phyloP scores from a whole-genome alignment of 2,797 vertebrate genomes.

The Gephyroberyx darwinii region DNA sequence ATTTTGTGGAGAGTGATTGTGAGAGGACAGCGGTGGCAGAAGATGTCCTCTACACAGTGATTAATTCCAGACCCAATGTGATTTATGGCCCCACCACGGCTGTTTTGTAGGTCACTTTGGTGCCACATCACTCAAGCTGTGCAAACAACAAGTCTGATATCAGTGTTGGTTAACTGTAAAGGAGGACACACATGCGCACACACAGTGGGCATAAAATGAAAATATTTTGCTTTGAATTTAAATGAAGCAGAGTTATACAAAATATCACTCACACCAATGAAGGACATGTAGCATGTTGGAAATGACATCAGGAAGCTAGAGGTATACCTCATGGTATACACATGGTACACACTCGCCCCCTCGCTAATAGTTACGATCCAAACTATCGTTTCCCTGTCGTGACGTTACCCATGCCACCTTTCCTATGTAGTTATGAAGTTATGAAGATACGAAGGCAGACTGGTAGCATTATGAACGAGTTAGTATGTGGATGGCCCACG shows the following conservation, averaged over 20 bases:
- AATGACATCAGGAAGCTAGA: too few species aligned
- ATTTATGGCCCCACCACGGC: constrained; percentile 79
- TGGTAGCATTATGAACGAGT: constrained; percentile 23
- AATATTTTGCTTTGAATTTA: constrained; percentile 69
- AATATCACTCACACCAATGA: constrained; percentile 16
- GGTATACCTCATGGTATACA: too few species aligned
- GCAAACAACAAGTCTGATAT: constrained; percentile 81
- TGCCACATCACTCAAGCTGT: constrained; percentile 82
- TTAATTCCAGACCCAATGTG: constrained; percentile 78
- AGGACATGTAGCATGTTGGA: neutral
- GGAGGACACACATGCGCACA: constrained; percentile 57
- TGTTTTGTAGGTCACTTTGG: constrained; percentile 82
- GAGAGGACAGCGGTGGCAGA: constrained; percentile 73
- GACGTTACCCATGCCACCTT: too few species aligned
- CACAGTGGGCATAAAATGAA: constrained; percentile 46
- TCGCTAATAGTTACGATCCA: too few species aligned
- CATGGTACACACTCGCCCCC: too few species aligned
- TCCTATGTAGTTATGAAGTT: too few species aligned
- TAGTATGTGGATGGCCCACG: neutral
- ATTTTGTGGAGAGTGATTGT: constrained; percentile 75
- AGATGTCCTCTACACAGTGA: constrained; percentile 80
- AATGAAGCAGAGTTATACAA: constrained; percentile 34
- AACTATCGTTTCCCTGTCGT: too few species aligned
- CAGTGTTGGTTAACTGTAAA: constrained; percentile 70
- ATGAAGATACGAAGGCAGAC: constrained; percentile 9